These are phyloP conservation scores for Apis florea DNA, from an alignment of 1,140 invertebrate genomes.

Conservation along the genomic window DNA sequence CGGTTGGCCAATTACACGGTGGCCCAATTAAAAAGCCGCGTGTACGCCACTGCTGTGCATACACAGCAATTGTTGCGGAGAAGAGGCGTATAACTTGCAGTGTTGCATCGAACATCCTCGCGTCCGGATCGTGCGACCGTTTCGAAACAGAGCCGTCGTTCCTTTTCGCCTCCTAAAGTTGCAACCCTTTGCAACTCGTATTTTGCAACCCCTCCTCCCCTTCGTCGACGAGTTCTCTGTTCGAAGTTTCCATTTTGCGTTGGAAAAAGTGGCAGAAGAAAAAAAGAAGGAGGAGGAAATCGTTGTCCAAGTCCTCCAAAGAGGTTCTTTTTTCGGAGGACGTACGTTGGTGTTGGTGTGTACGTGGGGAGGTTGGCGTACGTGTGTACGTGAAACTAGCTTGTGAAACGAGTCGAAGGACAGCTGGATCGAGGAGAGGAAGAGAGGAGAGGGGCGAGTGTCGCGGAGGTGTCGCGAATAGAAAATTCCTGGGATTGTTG, in stretches of 20 bases:
- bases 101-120: constrained; percentile 78
- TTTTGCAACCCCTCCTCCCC: too few species aligned
- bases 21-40: constrained; percentile 70
- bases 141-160: background rate
- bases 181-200: too few species aligned
- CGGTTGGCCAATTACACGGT: constrained; percentile 58
- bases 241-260: too few species aligned
- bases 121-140: constrained; percentile 61
- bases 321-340: background rate
- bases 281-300: too few species aligned
- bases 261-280: too few species aligned
- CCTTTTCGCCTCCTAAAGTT: too few species aligned
- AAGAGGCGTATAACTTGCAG: constrained; percentile 71
- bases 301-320: too few species aligned
- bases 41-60: constrained; percentile 78
- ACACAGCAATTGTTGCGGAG: constrained; percentile 77
- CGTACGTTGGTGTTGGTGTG: background rate
- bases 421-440: constrained; percentile 6
- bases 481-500: background rate
- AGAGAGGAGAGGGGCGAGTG: constrained; percentile 1
- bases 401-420: constrained; percentile 37
- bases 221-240: background rate
- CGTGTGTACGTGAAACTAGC: constrained; percentile 7
- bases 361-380: background rate
- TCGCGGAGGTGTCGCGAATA: background rate